Evolutionary conservation across 2,888 invertebrate genomes (phyloP).

Genomic region (Scelioninae gen. 1): DNA sequence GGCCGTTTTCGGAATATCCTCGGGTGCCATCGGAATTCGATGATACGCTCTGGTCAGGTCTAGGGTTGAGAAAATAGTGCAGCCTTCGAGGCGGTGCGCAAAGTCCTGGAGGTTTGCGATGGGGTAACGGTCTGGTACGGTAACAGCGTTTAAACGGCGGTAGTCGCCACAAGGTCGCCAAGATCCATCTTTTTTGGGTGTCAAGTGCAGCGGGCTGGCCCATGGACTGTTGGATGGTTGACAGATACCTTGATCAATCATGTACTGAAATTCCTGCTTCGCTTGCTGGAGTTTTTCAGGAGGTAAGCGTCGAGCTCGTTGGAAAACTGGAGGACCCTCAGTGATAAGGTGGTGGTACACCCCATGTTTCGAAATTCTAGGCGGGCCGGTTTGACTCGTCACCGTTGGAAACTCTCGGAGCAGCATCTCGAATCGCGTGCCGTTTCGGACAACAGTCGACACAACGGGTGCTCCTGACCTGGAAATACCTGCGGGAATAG

Average conservation of each 20-base stretch:
- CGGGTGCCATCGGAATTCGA: constrained; percentile 2
- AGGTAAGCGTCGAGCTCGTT: constrained; percentile 77
- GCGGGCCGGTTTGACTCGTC: too few relatives aligned
- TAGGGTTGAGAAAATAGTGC: constrained; percentile 1
- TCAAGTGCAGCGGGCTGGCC: background rate
- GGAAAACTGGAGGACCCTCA: constrained; percentile 77
- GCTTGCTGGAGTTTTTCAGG: constrained; percentile 70
- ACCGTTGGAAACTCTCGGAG: background rate
- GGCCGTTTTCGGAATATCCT: background rate
- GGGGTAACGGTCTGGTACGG: constrained; percentile 27
- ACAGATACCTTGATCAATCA: background rate
- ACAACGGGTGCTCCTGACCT: background rate
- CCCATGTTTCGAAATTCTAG: background rate
- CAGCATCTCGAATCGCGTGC: too few relatives aligned
- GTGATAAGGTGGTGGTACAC: constrained; percentile 77
- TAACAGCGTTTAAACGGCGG: constrained; percentile 13
- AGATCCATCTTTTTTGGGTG: background rate
- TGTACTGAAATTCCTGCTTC: background rate
- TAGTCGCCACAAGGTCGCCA: constrained; percentile 29
- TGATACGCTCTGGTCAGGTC: constrained; percentile 25
- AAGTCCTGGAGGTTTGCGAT: background rate
- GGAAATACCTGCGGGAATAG: too few relatives aligned
- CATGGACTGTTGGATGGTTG: background rate
- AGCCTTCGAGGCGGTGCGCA: background rate
- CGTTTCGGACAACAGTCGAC: background rate